phyloP scores from a whole-genome alignment of 2,797 vertebrate species.

The Cyprinodon diabolis region DNA sequence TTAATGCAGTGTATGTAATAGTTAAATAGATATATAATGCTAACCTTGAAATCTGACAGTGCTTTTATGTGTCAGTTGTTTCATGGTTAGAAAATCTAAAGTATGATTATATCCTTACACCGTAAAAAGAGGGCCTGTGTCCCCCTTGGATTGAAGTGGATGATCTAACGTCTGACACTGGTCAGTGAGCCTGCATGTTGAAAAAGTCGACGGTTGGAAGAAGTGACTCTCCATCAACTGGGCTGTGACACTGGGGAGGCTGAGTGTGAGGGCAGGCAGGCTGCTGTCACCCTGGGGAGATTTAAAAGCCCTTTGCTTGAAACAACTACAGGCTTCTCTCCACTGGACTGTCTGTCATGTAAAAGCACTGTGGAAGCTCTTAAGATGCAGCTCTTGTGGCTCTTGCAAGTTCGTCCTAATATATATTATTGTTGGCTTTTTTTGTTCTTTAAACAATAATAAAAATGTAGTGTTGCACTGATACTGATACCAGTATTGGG shows the following conservation, averaged over 20 bases:
- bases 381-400: background rate
- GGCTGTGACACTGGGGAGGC: conserved; percentile 48
- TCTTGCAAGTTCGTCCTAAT: background rate
- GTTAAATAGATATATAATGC: background rate
- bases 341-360: conserved; percentile 40
- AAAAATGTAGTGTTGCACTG: no score
- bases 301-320: conserved; percentile 55
- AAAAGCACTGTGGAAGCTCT: conserved; percentile 16
- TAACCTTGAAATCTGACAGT: conserved; percentile 11
- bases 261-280: conserved; percentile 48
- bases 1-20: background rate
- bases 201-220: conserved; percentile 1
- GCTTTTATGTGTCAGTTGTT: conserved; percentile 1
- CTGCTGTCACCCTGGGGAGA: conserved; percentile 53
- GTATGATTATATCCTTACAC: conserved; percentile 14
- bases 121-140: conserved; percentile 10
- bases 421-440: background rate
- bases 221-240: conserved; percentile 34
- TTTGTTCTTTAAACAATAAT: background rate
- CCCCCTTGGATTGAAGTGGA: conserved; percentile 28
- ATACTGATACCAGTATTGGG: no score
- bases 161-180: conserved; percentile 45
- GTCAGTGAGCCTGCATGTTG: conserved; percentile 14
- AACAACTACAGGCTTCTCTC: conserved; percentile 35
- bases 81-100: conserved; percentile 13